These are phyloP conservation scores for Drosophila auraria DNA, from an alignment of 1,140 invertebrate genomes.

Conservation along the genomic window DNA sequence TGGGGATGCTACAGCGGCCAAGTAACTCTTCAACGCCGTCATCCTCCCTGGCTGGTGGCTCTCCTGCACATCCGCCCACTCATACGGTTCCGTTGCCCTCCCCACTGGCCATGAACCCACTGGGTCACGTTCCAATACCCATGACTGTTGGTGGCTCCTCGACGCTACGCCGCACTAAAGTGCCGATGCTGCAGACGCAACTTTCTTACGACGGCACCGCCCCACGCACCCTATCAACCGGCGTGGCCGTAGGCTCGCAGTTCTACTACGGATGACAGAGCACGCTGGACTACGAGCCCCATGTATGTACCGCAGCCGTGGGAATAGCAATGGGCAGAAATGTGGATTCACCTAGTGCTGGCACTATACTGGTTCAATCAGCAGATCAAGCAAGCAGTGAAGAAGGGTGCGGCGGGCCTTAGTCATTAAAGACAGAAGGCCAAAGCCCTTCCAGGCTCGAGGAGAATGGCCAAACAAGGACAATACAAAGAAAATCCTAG, in stretches of 20 bases:
- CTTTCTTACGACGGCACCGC: slow-evolving; percentile 80
- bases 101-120: slow-evolving; percentile 40
- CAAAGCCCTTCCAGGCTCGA: slow-evolving; percentile 4
- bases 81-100: slow-evolving; percentile 36
- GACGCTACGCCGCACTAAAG: slow-evolving; percentile 64
- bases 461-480: slow-evolving; percentile 29
- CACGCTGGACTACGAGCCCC: slow-evolving; percentile 52
- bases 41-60: slow-evolving; percentile 49
- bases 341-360: slow-evolving; percentile 4
- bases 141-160: slow-evolving; percentile 42
- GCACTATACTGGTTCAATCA: not conserved
- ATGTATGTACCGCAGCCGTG: slow-evolving; percentile 50
- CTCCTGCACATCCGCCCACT: slow-evolving; percentile 55
- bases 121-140: slow-evolving; percentile 41
- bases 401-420: slow-evolving; percentile 24
- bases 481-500: slow-evolving; percentile 47
- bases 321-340: slow-evolving; percentile 16
- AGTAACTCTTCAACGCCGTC: slow-evolving; percentile 66
- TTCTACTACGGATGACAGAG: slow-evolving; percentile 84
- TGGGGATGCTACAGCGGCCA: slow-evolving; percentile 64
- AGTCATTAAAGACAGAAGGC: slow-evolving; percentile 15
- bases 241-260: slow-evolving; percentile 75
- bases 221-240: slow-evolving; percentile 78
- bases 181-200: slow-evolving; percentile 63
- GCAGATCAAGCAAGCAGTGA: not conserved